Evolutionary conservation across 2,113 vertebrate species (phyloP).

Genomic region (Poecile atricapillus): DNA sequence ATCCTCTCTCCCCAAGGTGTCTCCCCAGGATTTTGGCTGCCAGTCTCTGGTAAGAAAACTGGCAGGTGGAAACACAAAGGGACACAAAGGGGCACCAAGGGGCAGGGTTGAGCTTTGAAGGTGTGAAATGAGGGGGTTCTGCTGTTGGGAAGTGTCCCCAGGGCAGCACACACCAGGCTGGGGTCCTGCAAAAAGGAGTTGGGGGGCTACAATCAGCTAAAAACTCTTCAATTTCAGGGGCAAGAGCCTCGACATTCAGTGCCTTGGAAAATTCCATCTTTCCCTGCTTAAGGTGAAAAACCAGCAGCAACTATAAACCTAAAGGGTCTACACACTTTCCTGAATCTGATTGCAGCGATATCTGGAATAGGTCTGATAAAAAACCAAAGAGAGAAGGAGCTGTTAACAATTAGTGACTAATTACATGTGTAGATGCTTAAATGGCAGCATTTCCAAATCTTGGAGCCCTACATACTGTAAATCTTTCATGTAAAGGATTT

Average conservation of each 20-base stretch:
- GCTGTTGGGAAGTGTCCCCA: neutral
- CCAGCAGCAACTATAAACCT: neutral
- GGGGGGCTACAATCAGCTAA: neutral
- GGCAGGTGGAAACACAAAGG: no score
- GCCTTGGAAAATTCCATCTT: neutral
- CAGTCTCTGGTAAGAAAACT: neutral
- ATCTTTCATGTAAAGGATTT: neutral
- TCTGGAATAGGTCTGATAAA: neutral
- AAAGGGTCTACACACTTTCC: neutral
- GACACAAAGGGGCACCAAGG: no score
- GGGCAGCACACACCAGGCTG: neutral
- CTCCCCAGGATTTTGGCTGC: neutral
- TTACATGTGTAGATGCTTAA: neutral
- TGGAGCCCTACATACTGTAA: neutral
- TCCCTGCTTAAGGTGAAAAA: neutral
- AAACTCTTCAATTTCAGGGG: neutral
- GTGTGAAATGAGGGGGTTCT: accelerated
- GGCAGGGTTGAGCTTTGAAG: accelerated
- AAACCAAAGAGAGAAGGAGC: neutral
- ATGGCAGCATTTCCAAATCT: neutral
- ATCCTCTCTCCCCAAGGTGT: neutral
- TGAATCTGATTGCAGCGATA: neutral
- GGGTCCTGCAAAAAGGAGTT: neutral
- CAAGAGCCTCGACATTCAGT: neutral
- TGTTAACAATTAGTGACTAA: neutral